Conservation (phyloP, 2,797 vertebrate genomes). For the Scyliorhinus canicula region DNA sequence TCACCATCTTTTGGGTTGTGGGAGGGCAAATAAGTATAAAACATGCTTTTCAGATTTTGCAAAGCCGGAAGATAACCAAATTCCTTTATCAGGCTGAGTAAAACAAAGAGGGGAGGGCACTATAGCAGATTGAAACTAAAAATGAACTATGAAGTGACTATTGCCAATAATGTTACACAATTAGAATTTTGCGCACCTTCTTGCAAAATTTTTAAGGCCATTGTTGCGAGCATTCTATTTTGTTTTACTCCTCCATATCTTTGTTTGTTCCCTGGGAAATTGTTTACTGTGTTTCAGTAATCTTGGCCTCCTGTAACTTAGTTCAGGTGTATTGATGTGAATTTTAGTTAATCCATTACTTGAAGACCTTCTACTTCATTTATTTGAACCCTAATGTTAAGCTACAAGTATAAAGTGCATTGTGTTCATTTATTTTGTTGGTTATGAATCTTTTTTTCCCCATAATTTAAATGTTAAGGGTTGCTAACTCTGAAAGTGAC, state of each 20-base stretch:
- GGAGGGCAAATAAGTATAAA: neutral
- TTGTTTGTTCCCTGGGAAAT: neutral
- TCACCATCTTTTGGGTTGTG: neutral
- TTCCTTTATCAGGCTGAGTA: neutral
- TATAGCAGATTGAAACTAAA: neutral
- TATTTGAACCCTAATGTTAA: neutral
- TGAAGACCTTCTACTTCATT: neutral
- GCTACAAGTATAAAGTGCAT: neutral
- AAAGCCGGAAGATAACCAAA: neutral
- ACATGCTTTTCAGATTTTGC: neutral
- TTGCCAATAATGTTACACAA: neutral
- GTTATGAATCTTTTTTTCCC: neutral
- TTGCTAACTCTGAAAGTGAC: conserved; percentile 4
- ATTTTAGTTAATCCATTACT: neutral
- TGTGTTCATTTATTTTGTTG: neutral
- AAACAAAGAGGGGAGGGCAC: neutral
- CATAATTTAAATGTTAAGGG: neutral
- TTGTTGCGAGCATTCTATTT: neutral
- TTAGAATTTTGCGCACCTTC: neutral
- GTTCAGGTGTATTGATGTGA: neutral
- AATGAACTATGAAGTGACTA: neutral
- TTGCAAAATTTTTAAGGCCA: neutral
- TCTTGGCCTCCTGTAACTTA: neutral
- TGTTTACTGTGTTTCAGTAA: neutral
- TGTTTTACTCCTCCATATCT: neutral